phyloP scores from a whole-genome alignment of 2,797 vertebrate species.

The Macropodus opercularis region DNA sequence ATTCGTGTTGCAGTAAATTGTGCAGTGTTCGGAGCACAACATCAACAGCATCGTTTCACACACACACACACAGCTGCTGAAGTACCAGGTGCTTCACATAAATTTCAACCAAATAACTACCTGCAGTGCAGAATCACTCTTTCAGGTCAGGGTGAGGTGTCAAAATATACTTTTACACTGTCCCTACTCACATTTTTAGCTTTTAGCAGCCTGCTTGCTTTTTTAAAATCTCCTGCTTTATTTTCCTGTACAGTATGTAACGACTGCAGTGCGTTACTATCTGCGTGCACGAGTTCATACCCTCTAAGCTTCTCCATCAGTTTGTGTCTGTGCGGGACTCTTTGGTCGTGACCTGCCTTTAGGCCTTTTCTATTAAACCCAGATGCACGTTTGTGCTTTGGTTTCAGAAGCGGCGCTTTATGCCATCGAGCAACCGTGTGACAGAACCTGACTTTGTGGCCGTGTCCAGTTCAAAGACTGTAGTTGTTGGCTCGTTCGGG shows the following conservation, averaged over 20 bases:
- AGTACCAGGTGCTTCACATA: constrained; percentile 56
- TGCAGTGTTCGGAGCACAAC: constrained; percentile 14
- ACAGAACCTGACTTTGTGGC: constrained; percentile 42
- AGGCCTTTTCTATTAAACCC: constrained; percentile 70
- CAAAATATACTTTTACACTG: constrained; percentile 10
- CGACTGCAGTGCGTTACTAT: not conserved
- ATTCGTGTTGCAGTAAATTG: constrained; percentile 42
- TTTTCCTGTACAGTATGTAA: no score
- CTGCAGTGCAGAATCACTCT: constrained; percentile 25
- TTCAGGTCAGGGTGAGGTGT: constrained; percentile 16
- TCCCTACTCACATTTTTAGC: not conserved
- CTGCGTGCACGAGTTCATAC: constrained; percentile 43
- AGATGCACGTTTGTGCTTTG: constrained; percentile 44
- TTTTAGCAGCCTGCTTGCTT: not conserved
- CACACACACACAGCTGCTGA: constrained; percentile 62
- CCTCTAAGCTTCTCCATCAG: constrained; percentile 58
- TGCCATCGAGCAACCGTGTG: constrained; percentile 48
- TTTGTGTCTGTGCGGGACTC: constrained; percentile 52
- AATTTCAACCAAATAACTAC: constrained; percentile 50
- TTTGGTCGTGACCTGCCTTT: constrained; percentile 59
- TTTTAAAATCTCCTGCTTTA: no score
- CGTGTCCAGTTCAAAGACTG: constrained; percentile 20
- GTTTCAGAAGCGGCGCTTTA: constrained; percentile 35
- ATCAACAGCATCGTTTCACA: constrained; percentile 45
- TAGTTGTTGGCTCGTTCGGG: no score